Conservation (phyloP, 2,888 invertebrate genomes). For the Papilio elwesi region DNA sequence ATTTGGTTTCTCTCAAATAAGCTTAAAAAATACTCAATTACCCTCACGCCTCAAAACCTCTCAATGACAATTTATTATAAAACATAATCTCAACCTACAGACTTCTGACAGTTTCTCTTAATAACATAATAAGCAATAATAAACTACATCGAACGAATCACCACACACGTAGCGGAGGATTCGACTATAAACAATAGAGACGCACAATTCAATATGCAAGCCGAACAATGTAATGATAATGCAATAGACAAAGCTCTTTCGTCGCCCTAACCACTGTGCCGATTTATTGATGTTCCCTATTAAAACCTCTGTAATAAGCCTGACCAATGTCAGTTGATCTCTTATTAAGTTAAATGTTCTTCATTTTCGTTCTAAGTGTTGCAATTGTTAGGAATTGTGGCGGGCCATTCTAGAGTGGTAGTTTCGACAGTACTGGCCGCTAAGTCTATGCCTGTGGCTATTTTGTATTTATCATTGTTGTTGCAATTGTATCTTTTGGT, state of each 20-base stretch:
- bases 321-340: conserved; percentile 60
- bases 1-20: too few species aligned
- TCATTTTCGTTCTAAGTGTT: conserved; percentile 44
- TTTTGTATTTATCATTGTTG: conserved; percentile 74
- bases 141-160: conserved; percentile 38
- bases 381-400: conserved; percentile 46
- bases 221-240: conserved; percentile 81
- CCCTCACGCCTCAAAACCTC: too few species aligned
- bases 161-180: conserved; percentile 75
- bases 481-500: conserved; percentile 69
- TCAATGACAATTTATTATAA: conserved; percentile 15
- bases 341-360: conserved; percentile 49
- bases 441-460: conserved; percentile 70
- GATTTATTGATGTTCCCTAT: conserved; percentile 78
- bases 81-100: conserved; percentile 25
- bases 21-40: too few species aligned
- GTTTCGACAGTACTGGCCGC: conserved; percentile 57
- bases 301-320: conserved; percentile 73
- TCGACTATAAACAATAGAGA: conserved; percentile 74
- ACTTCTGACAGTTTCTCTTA: conserved; percentile 1
- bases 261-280: conserved; percentile 80
- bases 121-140: conserved; percentile 32
- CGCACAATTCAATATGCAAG: conserved; percentile 82
- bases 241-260: conserved; percentile 79
- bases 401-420: conserved; percentile 56